Conservation (phyloP, 2,113 vertebrate genomes). For the Otis tarda region DNA sequence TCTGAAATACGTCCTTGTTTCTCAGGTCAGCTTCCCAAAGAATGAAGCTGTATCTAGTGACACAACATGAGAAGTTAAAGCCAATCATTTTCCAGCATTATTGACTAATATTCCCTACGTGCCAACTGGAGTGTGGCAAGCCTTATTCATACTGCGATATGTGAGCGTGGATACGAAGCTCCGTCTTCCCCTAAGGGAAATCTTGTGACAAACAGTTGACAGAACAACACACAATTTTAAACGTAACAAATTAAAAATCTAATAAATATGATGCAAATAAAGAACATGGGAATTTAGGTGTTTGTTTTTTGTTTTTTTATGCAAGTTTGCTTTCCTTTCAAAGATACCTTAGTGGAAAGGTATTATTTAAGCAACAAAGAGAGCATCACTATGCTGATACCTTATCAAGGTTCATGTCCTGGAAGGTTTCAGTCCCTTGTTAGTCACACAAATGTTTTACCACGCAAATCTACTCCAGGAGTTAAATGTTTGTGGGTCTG, state of each 20-base stretch:
- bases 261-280: slow-evolving; percentile 45
- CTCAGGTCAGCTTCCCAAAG: slow-evolving; percentile 31
- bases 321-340: neutral
- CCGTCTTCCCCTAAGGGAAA: slow-evolving; percentile 54
- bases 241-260: slow-evolving; percentile 52
- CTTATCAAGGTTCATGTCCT: neutral
- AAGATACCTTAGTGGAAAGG: neutral
- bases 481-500: neutral
- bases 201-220: slow-evolving; percentile 38
- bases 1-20: slow-evolving; percentile 58
- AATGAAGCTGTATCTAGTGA: slow-evolving; percentile 43
- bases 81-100: slow-evolving; percentile 58
- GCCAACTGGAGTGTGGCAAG: slow-evolving; percentile 26
- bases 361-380: neutral
- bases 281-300: neutral
- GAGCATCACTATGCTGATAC: fast-evolving
- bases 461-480: neutral
- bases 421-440: neutral
- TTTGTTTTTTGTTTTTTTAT: neutral
- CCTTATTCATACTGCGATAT: slow-evolving; percentile 30
- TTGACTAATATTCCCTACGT: slow-evolving; percentile 38
- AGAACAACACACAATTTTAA: slow-evolving; percentile 23
- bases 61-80: slow-evolving; percentile 25
- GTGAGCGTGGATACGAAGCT: slow-evolving; percentile 16
- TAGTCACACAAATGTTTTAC: neutral